These are phyloP conservation scores for Phrynocephalus forsythii DNA, from an alignment of 2,797 vertebrate genomes.

Conservation along the genomic window DNA sequence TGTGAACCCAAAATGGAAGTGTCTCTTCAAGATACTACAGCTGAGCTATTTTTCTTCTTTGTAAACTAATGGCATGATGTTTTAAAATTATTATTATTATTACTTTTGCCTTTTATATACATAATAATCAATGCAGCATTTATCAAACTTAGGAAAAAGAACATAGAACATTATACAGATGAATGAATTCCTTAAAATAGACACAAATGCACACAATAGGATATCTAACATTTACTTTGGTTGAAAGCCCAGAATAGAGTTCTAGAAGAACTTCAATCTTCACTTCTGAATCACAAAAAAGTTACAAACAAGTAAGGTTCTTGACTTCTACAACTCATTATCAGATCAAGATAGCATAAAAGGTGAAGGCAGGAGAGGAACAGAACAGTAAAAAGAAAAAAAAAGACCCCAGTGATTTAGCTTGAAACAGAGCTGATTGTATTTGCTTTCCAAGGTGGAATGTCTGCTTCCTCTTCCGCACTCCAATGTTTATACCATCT, in stretches of 20 bases:
- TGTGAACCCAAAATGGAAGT: constrained; percentile 5
- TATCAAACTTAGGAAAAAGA: not conserved
- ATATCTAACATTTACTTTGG: not conserved
- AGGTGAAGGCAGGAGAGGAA: no score
- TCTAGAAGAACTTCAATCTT: not conserved
- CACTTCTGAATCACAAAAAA: not conserved
- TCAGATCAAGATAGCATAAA: no score
- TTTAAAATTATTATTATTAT: no score
- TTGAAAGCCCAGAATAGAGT: not conserved
- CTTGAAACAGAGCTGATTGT: no score
- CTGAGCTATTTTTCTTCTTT: not conserved
- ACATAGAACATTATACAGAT: not conserved
- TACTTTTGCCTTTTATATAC: not conserved
- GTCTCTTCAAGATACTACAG: not conserved
- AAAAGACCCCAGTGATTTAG: no score
- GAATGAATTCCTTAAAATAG: not conserved
- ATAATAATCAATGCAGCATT: not conserved
- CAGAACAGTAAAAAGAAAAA: no score
- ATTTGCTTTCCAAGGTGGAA: no score
- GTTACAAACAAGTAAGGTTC: no score
- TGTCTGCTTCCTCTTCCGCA: no score
- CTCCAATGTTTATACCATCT: no score
- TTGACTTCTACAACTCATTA: no score
- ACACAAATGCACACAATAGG: not conserved
- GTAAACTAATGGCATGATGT: not conserved